Base-by-base conservation (phyloP, 2,888 invertebrate species). In the Ochropacha duplaris region DNA sequence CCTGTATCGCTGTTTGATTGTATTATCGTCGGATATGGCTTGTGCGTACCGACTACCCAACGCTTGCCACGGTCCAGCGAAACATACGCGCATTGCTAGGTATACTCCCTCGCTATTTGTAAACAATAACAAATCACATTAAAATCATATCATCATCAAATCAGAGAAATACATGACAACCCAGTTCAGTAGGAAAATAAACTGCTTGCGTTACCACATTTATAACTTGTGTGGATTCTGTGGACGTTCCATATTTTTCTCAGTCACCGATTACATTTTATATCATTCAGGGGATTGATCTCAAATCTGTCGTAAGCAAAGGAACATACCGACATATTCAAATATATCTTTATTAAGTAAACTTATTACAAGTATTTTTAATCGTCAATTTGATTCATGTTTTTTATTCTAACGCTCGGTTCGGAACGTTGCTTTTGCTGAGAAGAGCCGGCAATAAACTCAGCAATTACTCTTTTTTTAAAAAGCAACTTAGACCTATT, bases 1-100 rank as follows among this genome's bases (percentile, higher is more conserved):
- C 92, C 92, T 92, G 91, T 86, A 87, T 62, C 78, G 79, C 64
- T 84, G 85, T 65, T 81, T 83, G 74, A 90, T 71, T 31, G 89
- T 87, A 79, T 90, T 92, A 80, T 90, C 84, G 80, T 83, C 79
- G 79, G 86, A 79, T 74, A 91, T 69, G 26, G 88, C 87, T 67
- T 78, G 74, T 60, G 88, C 87, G 69, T 84, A 88, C 66, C 90
- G 86, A 68, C 79, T 79, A 79, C 87, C 79, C 66, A 88, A 69
- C 59, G 81, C 74, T 67, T 81, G 81, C 90, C 87, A 90, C 54
- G 89, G 84, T 44, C 92, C 91, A 66, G 84, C 71, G 77, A 83
- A 81, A 82, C 85, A 88, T 62, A 86, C 79, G 66, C 82, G 84
- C 82, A 88, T 78, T 62, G 86, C 89, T 78, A 90, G 83, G 72